phyloP scores from a whole-genome alignment of 2,797 vertebrate genomes.

The Bucorvus abyssinicus region DNA sequence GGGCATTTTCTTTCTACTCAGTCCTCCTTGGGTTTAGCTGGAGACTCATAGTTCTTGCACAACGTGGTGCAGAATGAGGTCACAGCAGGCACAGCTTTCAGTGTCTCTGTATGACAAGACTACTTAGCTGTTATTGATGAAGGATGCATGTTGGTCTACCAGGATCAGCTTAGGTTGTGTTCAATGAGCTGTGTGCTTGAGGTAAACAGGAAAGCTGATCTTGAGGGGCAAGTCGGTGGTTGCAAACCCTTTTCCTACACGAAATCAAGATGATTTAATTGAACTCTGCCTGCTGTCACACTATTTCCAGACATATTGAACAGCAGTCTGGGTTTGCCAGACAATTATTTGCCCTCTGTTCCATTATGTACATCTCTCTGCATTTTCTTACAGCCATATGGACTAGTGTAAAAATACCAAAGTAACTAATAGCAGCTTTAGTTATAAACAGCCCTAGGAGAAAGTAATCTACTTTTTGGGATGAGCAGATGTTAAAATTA shows the following conservation, averaged over 20 bases:
- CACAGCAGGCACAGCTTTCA: neutral
- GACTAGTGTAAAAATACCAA: slow-evolving; percentile 9
- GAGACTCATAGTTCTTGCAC: fast-evolving
- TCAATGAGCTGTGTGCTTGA: neutral
- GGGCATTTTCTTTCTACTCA: neutral
- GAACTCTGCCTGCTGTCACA: slow-evolving; percentile 19
- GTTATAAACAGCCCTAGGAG: slow-evolving; percentile 46
- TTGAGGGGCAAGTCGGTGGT: slow-evolving; percentile 11
- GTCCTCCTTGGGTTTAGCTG: neutral
- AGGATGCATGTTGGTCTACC: neutral
- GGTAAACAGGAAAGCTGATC: slow-evolving; percentile 36
- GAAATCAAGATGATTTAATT: slow-evolving; percentile 28
- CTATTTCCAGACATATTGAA: slow-evolving; percentile 43
- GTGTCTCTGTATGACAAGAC: neutral
- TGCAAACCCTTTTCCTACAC: slow-evolving; percentile 43
- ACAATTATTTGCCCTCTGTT: slow-evolving; percentile 24
- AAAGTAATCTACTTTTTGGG: slow-evolving; percentile 54
- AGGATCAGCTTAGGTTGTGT: slow-evolving; percentile 33
- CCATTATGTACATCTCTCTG: slow-evolving; percentile 25
- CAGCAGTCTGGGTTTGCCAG: slow-evolving; percentile 29
- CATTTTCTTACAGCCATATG: neutral
- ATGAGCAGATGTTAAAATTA: slow-evolving; percentile 58
- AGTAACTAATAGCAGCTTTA: slow-evolving; percentile 15
- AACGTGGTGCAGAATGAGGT: neutral
- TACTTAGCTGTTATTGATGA: neutral